Percentiles rank a stretch among this genome's conserved stretches.
Evolutionary conservation across 2,113 vertebrate genomes (phyloP).

Genomic region (Marmota monax): DNA sequence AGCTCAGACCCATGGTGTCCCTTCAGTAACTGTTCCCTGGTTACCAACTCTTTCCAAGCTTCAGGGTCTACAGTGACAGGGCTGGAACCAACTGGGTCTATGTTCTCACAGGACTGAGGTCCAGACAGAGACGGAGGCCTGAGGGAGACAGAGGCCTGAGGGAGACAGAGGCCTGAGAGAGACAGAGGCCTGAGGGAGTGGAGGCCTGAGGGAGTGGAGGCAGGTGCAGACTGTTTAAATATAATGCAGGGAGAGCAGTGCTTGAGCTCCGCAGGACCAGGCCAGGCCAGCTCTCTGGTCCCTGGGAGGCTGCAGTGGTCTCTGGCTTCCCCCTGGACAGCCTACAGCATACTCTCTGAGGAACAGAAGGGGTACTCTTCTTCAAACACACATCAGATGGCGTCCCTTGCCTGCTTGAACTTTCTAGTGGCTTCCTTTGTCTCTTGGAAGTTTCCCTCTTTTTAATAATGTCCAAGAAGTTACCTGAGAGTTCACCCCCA

Average conservation of each 20-base stretch:
- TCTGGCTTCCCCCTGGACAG: neutral
- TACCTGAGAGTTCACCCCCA: no score
- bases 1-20: neutral
- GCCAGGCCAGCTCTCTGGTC: neutral
- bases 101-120: rapidly evolving
- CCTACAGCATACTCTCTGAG: neutral
- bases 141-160: neutral
- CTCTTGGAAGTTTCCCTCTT: no score
- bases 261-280: neutral
- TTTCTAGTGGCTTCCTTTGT: no score
- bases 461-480: no score
- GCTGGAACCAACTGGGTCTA: neutral
- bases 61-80: neutral
- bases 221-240: no score
- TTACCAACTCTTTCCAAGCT: neutral
- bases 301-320: neutral
- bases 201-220: no score
- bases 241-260: rapidly evolving
- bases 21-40: neutral
- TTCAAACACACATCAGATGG: neutral
- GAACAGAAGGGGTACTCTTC: neutral
- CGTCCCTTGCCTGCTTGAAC: neutral
- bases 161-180: neutral
- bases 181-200: neutral
- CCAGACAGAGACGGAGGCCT: neutral